These are phyloP conservation scores for Spilosoma lubricipeda DNA, from an alignment of 2,888 invertebrate genomes.

Conservation along the genomic window DNA sequence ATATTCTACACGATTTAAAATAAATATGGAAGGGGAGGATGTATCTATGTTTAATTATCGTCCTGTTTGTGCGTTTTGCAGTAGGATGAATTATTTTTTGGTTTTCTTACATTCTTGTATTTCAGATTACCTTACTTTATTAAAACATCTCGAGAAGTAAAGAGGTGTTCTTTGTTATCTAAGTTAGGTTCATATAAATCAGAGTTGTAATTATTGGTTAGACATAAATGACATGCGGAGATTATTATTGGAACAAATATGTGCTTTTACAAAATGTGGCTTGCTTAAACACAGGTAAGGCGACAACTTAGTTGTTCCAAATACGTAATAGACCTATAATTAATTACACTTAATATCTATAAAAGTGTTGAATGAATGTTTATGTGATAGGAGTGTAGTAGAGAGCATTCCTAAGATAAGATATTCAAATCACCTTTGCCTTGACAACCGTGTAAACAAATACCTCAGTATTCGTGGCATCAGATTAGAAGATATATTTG, in stretches of 20 bases:
- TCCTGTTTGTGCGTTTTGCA: background rate
- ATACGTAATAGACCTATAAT: background rate
- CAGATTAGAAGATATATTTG: slow-evolving; percentile 65
- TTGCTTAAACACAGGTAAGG: background rate
- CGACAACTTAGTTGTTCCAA: background rate
- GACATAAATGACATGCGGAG: background rate
- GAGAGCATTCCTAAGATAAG: background rate
- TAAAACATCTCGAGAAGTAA: background rate
- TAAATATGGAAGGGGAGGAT: no score
- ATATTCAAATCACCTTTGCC: slow-evolving; percentile 9
- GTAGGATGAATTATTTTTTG: background rate
- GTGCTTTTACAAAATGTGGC: background rate
- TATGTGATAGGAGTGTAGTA: background rate
- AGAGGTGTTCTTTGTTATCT: background rate
- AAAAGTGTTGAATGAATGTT: background rate
- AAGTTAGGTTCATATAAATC: background rate
- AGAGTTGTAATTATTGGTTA: background rate
- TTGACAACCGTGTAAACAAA: slow-evolving; percentile 22
- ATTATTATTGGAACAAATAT: background rate
- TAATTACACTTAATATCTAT: background rate
- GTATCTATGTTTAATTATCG: background rate
- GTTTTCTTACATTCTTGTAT: background rate
- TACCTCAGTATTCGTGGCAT: slow-evolving; percentile 26
- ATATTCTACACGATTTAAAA: no score
- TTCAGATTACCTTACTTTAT: background rate